Base-by-base conservation (phyloP, 1,140 invertebrate species). In the Hylyphantes graminicola region DNA sequence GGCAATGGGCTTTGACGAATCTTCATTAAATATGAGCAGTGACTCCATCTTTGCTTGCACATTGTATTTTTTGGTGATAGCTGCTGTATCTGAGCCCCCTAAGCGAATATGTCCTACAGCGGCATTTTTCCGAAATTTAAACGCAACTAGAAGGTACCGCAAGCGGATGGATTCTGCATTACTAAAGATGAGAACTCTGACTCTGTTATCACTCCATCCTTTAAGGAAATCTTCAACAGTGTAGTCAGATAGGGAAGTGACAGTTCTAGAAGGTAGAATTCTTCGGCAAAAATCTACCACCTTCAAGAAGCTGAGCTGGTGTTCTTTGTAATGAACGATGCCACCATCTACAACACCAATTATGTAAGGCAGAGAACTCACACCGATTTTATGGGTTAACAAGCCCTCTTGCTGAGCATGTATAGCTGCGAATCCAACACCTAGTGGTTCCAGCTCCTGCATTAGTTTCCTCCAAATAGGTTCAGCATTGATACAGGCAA, bases 21-120 rank as follows among this genome's bases (percentile, higher is more conserved):
- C 95, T 90, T 98, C 97, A 90, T 98, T 97, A 88, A 98, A 96
- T 67, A 98, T 90, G 72, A 98, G 91, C 78, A 99, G 91, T 1
- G 94, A 96, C 88, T 98, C 96, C 89, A 95, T 92, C 87, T 94
- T 93, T 13, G 91, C 89, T 64, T 94, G 93, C 17, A 96, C 92
- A 88, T 94, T 94, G 89, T 93, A 96, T 4, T 82, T 51, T 19
- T 79, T 85, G 8, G 51, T 13, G 12, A 84, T 54, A 11, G 50
- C 55, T 10, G 80, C 87, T 72, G 65, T 86, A 86, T 86, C 89
- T 86, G 68, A 61, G 21, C 64, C 68, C 70, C 85, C 86, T 35
- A 86, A 61, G 21, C 19, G 78, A 76, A 93, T 92, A 90, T 92
- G 97, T 90, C 95, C 97, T 92, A 97, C 97, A n/a, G 93, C 93